Conservation (phyloP, 2,888 invertebrate species). For the Folsomia candida region DNA sequence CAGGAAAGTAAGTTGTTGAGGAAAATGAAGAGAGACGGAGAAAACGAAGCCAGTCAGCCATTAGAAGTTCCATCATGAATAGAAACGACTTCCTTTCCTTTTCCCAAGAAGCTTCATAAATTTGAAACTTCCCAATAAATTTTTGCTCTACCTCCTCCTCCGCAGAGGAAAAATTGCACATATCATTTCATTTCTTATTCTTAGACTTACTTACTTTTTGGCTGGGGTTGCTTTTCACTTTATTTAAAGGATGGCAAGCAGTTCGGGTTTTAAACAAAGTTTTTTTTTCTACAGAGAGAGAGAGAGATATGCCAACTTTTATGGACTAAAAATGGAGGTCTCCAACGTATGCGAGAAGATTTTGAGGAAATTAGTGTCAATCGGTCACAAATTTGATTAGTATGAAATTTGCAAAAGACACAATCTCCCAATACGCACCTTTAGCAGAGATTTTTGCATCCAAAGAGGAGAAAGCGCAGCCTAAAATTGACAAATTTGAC, state of each 20-base stretch:
- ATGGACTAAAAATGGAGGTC: too few relatives aligned
- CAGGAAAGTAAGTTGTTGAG: neutral
- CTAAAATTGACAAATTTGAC: neutral
- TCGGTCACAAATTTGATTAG: too few relatives aligned
- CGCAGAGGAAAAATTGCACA: neutral
- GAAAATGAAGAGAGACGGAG: slow-evolving; percentile 16
- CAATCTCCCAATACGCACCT: too few relatives aligned
- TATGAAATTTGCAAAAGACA: too few relatives aligned
- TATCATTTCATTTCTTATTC: neutral
- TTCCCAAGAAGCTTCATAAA: slow-evolving; percentile 31
- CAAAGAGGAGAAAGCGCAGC: too few relatives aligned
- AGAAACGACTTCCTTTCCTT: slow-evolving; percentile 42
- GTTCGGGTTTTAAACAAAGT: neutral
- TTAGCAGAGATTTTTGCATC: too few relatives aligned
- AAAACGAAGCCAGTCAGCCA: too few relatives aligned
- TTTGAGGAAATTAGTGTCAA: too few relatives aligned
- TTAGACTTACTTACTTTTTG: neutral
- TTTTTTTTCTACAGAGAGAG: neutral
- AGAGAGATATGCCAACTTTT: too few relatives aligned
- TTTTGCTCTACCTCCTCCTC: slow-evolving; percentile 20
- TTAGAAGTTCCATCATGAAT: slow-evolving; percentile 42
- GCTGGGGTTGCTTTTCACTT: neutral
- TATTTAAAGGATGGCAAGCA: neutral
- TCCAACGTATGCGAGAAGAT: neutral
- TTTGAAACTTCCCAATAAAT: slow-evolving; percentile 40